A percentile compares a stretch with the other conserved stretches of the same genome.
Evolutionary conservation across 37 sponge, comb jelly and placozoan species (phyloP).

Genomic region (Lycopodina hypogea): DNA sequence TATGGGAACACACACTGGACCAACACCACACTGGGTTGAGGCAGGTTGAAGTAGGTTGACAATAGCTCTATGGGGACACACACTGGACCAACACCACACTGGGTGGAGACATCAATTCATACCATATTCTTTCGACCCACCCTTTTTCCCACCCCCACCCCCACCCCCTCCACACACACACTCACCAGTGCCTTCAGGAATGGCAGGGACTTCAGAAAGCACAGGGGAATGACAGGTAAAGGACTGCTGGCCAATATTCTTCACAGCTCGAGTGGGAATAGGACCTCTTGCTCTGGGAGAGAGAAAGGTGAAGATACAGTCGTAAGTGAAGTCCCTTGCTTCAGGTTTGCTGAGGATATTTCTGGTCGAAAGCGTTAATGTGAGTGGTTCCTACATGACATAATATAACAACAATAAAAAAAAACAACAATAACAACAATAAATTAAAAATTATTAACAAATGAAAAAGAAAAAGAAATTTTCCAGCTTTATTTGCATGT

Average conservation of each 20-base stretch:
- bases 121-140: no score
- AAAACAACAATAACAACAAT: no score
- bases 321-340: neutral
- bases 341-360: constrained; percentile 5
- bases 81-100: neutral
- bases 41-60: no score
- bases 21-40: no score
- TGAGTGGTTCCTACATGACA: neutral
- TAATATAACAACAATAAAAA: no score
- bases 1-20: no score
- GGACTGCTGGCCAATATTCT: neutral
- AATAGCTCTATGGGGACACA: neutral
- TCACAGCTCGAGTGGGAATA: neutral
- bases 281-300: neutral
- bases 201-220: neutral
- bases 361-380: neutral
- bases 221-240: constrained; percentile 12
- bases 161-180: no score
- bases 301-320: constrained; percentile 12
- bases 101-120: no score
- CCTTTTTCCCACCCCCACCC: no score
- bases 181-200: constrained; percentile 8
- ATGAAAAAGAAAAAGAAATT: no score
- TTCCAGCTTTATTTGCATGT: no score
- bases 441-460: no score